Conservation (phyloP, 2,888 invertebrate species). For the Parascotia fuliginaria region DNA sequence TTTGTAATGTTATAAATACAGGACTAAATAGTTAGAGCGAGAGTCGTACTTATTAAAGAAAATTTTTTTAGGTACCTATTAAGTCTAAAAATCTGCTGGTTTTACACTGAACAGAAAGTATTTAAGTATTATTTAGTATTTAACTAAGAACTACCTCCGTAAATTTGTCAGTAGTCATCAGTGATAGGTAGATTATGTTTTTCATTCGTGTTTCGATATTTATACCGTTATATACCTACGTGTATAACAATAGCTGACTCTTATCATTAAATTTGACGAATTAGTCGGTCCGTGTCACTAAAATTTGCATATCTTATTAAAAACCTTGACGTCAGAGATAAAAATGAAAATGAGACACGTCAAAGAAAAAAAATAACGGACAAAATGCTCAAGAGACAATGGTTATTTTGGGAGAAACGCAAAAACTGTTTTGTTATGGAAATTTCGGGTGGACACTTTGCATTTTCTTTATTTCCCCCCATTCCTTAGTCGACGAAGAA, state of each 20-base stretch:
- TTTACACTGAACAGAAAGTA: no score
- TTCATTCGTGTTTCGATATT: constrained; percentile 29
- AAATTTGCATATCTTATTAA: constrained; percentile 84
- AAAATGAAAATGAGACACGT: constrained; percentile 83
- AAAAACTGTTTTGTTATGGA: constrained; percentile 83
- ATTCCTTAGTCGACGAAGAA: constrained; percentile 66
- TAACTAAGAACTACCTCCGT: no score
- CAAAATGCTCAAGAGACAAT: constrained; percentile 78
- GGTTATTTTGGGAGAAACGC: constrained; percentile 81
- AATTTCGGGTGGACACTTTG: constrained; percentile 83
- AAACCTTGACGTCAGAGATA: constrained; percentile 77
- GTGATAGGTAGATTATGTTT: no score
- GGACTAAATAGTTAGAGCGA: no score
- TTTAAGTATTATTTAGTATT: no score
- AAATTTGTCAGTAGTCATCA: no score
- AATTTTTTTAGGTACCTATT: no score
- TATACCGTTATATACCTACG: constrained; percentile 35
- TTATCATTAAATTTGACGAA: constrained; percentile 66
- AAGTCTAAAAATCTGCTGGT: no score
- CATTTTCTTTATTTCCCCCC: constrained; percentile 81
- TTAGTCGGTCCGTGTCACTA: constrained; percentile 56
- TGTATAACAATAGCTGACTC: constrained; percentile 40
- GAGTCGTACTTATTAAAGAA: no score
- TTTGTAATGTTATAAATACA: no score
- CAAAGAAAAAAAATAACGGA: constrained; percentile 76